Conservation (phyloP, 1,140 invertebrate species). For the Sminthurides bifidus region DNA sequence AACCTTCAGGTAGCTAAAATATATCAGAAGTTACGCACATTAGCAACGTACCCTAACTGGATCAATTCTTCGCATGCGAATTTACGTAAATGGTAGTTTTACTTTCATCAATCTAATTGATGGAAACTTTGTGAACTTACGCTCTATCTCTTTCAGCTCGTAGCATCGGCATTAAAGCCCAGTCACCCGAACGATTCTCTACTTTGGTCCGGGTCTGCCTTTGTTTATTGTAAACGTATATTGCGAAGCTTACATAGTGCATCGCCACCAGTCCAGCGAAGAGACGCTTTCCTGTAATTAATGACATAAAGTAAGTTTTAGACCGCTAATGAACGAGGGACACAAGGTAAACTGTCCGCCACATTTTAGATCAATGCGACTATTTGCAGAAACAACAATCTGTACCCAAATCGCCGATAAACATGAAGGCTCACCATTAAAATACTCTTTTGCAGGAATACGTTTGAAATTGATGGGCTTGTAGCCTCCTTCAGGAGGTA, state of each 20-base stretch:
- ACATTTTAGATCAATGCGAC: constrained; percentile 1
- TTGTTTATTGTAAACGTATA: constrained; percentile 47
- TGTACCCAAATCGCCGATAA: background rate
- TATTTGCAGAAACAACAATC: background rate
- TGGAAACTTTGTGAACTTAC: constrained; percentile 38
- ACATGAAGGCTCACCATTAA: constrained; percentile 46
- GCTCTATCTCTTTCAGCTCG: constrained; percentile 67
- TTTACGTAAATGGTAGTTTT: background rate
- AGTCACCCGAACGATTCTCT: constrained; percentile 58
- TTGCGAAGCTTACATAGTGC: constrained; percentile 43
- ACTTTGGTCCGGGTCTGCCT: constrained; percentile 45
- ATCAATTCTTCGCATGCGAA: background rate
- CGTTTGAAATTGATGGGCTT: constrained; percentile 56
- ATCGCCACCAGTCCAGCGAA: constrained; percentile 49
- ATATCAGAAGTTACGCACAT: constrained; percentile 12
- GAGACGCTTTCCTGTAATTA: constrained; percentile 44
- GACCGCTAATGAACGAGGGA: too few relatives aligned
- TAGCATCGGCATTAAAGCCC: constrained; percentile 61
- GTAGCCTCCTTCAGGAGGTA: constrained; percentile 75
- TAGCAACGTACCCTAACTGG: background rate
- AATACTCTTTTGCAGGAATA: constrained; percentile 51
- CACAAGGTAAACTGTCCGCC: constrained; percentile 9
- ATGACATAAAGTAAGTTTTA: too few relatives aligned
- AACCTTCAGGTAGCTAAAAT: constrained; percentile 56
- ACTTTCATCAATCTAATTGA: background rate